Evolutionary conservation across 2,113 vertebrate genomes (phyloP).

Genomic region (Aspidoscelis tigris): DNA sequence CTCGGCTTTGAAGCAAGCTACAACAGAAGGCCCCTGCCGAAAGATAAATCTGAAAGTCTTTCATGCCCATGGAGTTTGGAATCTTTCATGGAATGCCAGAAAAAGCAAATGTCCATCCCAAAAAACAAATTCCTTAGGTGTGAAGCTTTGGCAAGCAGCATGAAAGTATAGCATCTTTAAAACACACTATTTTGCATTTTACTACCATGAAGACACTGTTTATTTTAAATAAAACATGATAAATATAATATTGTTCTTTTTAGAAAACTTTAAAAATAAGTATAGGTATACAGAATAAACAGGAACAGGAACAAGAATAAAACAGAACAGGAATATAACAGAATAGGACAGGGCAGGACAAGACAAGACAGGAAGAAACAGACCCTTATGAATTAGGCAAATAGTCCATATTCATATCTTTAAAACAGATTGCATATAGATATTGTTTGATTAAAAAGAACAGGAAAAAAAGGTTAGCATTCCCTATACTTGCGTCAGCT

Average conservation of each 20-base stretch:
- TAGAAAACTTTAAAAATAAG: not conserved
- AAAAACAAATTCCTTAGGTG: slow-evolving; percentile 18
- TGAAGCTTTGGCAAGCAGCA: not conserved
- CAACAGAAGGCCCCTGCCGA: slow-evolving; percentile 10
- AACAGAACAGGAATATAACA: too few relatives aligned
- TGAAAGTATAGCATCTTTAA: not conserved
- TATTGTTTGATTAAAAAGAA: not conserved
- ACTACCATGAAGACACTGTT: not conserved
- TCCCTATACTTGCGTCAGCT: not conserved
- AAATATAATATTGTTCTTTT: not conserved
- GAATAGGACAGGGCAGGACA: too few relatives aligned
- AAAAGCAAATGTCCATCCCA: slow-evolving; percentile 23
- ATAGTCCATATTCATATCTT: too few relatives aligned
- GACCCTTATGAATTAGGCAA: too few relatives aligned
- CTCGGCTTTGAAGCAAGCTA: not conserved
- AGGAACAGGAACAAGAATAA: too few relatives aligned
- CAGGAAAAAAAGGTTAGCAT: not conserved
- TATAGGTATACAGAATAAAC: not conserved
- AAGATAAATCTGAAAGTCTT: slow-evolving; percentile 14
- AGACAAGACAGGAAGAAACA: too few relatives aligned
- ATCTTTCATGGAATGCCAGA: slow-evolving; percentile 26
- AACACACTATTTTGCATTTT: slow-evolving; percentile 5
- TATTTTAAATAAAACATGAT: not conserved
- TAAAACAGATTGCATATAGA: not conserved
- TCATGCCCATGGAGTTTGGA: slow-evolving; percentile 14